These are phyloP conservation scores for Lutraria rhynchaena DNA, from an alignment of 1,140 invertebrate species.

Conservation along the genomic window DNA sequence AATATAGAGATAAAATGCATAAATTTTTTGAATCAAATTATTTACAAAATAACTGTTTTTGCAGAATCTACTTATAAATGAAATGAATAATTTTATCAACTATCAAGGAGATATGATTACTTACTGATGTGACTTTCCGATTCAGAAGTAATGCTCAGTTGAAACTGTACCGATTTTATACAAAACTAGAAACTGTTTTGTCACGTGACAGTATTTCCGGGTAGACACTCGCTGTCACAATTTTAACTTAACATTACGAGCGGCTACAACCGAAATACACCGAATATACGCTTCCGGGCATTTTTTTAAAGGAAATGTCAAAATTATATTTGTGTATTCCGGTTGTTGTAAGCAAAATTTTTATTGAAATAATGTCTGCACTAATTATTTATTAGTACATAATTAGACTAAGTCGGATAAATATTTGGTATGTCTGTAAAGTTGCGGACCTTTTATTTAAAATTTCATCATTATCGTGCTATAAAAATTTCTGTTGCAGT, in stretches of 20 bases:
- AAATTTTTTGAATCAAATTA: neutral
- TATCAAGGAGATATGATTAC: neutral
- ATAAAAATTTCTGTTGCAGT: too few relatives aligned
- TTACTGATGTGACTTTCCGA: conserved; percentile 29
- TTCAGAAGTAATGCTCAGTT: conserved; percentile 1
- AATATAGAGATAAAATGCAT: neutral
- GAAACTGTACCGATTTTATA: neutral
- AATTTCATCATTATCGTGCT: too few relatives aligned
- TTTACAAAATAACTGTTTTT: too few relatives aligned
- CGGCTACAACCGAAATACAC: neutral
- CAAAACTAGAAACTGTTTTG: neutral
- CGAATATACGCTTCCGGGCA: neutral
- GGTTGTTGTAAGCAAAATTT: neutral
- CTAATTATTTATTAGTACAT: too few relatives aligned
- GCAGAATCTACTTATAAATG: neutral
- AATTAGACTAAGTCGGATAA: too few relatives aligned
- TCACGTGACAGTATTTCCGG: neutral
- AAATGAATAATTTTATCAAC: neutral
- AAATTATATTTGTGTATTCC: neutral
- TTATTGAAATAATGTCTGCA: too few relatives aligned
- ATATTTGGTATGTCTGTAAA: too few relatives aligned
- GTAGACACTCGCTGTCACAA: conserved; percentile 10
- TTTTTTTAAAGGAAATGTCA: neutral
- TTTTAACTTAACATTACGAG: neutral
- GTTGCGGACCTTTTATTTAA: too few relatives aligned